Base-by-base conservation (phyloP, 2,888 invertebrate genomes). In the Antheraea yamamai region DNA sequence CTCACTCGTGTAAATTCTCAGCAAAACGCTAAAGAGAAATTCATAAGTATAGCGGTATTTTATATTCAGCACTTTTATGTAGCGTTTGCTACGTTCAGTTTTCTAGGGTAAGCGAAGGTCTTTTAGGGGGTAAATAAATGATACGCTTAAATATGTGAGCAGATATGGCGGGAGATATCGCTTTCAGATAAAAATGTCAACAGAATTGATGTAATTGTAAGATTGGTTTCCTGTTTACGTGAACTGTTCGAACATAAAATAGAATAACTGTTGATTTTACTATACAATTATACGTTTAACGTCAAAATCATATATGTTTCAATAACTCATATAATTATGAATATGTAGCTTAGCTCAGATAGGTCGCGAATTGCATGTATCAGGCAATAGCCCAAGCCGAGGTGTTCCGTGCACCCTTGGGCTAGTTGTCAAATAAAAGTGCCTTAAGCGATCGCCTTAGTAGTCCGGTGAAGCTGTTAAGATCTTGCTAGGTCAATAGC, bases 111-210 rank as follows among this genome's bases (percentile, higher is more conserved):
- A 30, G 16, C 73, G 61, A 75, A 74, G 58, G 74, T 61, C 61
- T 70, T 58, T 39, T 26, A 58, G 61, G n/a, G 74, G 58, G 71
- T 39, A 58, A 61, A 2, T 47, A 39, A 14, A 47, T 39, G 39
- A 70, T 39, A 61, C 55, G 51, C 74, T 75, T 75, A 75, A 72
- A 75, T 75, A 75, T 75, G 74, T 72, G 72, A 72, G 47, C 47
- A 64, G 74, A 51, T 72, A 51, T 47, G 30, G 55, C 18, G 10
- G 55, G 20, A n/a, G 61, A 72, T 58, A 47, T 47, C 61, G 71
- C 47, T 55, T 47, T 55, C 20, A n/a, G 23, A 47, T 61, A 30
- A 26, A 26, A 70, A 12, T 18, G 39, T 23, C 47, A 18, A 70
- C n/a, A 39, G 39, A 58, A 20, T 55, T 16, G 58, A 26, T 74